Evolutionary conservation across 1,140 invertebrate genomes (phyloP), one percentile per base, ranked within the genome.

Genomic region (silkworm (Bombyx mori)): DNA sequence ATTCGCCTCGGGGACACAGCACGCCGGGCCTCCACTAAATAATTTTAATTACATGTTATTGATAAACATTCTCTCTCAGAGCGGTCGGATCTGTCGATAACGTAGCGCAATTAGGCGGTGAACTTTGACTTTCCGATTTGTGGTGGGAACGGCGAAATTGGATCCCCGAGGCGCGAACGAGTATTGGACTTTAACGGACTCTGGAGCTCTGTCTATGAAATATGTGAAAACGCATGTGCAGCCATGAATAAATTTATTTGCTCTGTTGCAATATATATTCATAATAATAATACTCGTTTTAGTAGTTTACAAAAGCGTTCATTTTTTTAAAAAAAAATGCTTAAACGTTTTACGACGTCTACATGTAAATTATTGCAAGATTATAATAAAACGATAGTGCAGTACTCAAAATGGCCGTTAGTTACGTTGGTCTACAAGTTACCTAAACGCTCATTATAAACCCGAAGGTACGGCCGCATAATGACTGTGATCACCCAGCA

Each of bases 11-110:
- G 78, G 82, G 79, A 77, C 75, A 68, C 58, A 47, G 47, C 54
- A 60, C 53, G 63, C 50, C 51, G 69, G 63, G 60, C 57, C 55
- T 61, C 73, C 57, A 67, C 79, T 83, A 81, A 82, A 86, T 82
- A 83, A 81, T 86, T 86, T 86, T 86, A 86, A 86, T 86, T 86
- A 86, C 72, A 84, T 75, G 77, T 84, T 84, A 83, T 86, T 79
- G 81, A 83, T 83, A 77, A 82, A 86, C 81, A 76, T 77, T 77
- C 70, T 73, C 63, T 77, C 73, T 68, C 66, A 72, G 67, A 75
- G 78, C 78, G 75, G 56, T 71, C 60, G 66, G 77, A 81, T 80
- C 73, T 72, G 68, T 77, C 73, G 78, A 80, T 80, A 82, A 70
- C 77, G 73, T 72, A 59, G 75, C 72, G 70, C 77, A 82, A 82